These are phyloP conservation scores for Cladopsammia gracilis DNA, from an alignment of 64 coral and sea anemone genomes.

Conservation along the genomic window DNA sequence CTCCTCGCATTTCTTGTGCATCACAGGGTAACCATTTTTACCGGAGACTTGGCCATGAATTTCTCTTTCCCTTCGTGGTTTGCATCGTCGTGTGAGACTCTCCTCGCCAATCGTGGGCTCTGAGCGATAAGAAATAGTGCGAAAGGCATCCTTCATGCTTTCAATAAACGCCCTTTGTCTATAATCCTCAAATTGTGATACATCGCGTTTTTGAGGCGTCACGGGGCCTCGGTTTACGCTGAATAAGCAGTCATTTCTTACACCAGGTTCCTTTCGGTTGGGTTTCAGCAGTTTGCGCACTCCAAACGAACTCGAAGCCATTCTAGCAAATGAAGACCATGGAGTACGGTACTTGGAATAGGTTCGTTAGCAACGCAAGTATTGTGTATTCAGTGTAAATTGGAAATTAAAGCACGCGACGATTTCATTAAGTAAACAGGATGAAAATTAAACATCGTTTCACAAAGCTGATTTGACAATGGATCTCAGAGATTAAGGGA, in stretches of 20 bases:
- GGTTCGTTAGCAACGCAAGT: conserved; percentile 6
- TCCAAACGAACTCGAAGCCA: not conserved
- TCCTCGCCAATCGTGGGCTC: conserved; percentile 8
- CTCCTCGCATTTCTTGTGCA: not conserved
- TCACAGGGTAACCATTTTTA: not conserved
- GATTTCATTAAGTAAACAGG: conserved; percentile 37
- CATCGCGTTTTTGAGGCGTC: not conserved
- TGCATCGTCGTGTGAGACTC: not conserved
- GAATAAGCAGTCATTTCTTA: not conserved
- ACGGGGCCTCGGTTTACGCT: not conserved
- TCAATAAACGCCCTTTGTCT: not conserved
- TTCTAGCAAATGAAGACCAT: not conserved
- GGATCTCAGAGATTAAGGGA: not conserved
- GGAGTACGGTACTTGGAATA: not conserved
- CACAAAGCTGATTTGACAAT: conserved; percentile 4
- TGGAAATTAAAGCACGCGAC: conserved; percentile 10
- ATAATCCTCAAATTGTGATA: conserved; percentile 4
- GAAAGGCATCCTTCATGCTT: conserved; percentile 19
- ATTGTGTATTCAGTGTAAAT: conserved; percentile 32
- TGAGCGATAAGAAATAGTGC: conserved; percentile 23
- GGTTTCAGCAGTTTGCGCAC: not conserved
- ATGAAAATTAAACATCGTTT: not conserved
- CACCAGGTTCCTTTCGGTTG: not conserved
- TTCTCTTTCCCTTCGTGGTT: not conserved
- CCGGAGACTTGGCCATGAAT: not conserved